Conservation (phyloP, 2,888 invertebrate species). For the Tyria jacobaeae region DNA sequence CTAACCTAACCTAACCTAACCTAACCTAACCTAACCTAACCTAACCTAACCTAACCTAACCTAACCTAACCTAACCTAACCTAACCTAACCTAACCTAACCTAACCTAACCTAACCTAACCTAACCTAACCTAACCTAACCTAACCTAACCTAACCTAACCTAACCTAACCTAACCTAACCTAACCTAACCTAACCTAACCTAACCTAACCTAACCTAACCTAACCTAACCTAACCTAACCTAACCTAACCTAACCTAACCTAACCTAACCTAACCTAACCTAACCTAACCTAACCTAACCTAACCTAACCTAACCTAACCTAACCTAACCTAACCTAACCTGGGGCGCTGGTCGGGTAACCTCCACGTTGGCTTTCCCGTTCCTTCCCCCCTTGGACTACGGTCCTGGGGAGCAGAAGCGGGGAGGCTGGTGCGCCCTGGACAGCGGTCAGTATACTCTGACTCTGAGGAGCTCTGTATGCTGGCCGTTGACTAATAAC, state of each 20-base stretch:
- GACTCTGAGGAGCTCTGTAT: too few species aligned
- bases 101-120: conserved; percentile 26
- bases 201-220: conserved; percentile 20
- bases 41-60: conserved; percentile 15
- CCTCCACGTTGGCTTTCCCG: too few species aligned
- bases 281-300: conserved; percentile 31
- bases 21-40: conserved; percentile 12
- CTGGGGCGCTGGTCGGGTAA: too few species aligned
- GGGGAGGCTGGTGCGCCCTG: too few species aligned
- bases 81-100: conserved; percentile 17
- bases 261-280: conserved; percentile 37
- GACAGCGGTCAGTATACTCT: too few species aligned
- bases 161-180: conserved; percentile 28
- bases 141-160: conserved; percentile 27
- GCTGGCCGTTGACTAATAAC: too few species aligned
- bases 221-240: conserved; percentile 21
- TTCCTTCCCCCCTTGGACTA: too few species aligned
- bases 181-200: conserved; percentile 25
- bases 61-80: conserved; percentile 21
- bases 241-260: conserved; percentile 21
- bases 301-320: conserved; percentile 31
- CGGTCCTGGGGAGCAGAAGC: too few species aligned
- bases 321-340: too few species aligned
- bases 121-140: conserved; percentile 28
- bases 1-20: conserved; percentile 9